Conservation (phyloP, 2,888 invertebrate species). For the Proisotoma minuta region DNA sequence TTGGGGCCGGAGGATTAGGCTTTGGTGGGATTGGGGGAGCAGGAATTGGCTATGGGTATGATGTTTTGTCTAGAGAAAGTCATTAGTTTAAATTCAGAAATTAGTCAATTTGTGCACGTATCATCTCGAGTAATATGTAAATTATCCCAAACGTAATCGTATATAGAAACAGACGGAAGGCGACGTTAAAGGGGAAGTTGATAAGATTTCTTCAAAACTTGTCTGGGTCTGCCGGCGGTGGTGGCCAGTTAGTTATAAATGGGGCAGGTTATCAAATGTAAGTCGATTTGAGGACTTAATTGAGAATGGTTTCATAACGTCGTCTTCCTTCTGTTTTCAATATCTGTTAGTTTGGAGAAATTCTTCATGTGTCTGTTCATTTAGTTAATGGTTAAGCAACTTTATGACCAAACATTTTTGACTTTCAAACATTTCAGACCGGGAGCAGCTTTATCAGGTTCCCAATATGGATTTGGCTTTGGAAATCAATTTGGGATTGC, state of each 20-base stretch:
- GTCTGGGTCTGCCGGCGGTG: not conserved
- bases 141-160: too few species aligned
- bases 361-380: not conserved
- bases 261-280: not conserved
- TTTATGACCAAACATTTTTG: not conserved
- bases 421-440: not conserved
- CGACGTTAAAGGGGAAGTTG: slow-evolving; percentile 1
- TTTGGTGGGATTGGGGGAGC: slow-evolving; percentile 8
- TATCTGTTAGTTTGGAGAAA: not conserved
- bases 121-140: too few species aligned
- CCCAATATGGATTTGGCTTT: slow-evolving; percentile 13
- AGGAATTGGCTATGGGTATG: not conserved
- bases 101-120: too few species aligned
- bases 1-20: slow-evolving; percentile 8
- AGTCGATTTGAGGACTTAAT: not conserved
- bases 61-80: not conserved
- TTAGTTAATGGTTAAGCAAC: not conserved
- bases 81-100: too few species aligned
- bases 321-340: slow-evolving; percentile 10
- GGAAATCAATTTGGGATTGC: slow-evolving; percentile 15
- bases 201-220: slow-evolving; percentile 6
- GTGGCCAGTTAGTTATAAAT: not conserved
- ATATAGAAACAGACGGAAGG: not conserved
- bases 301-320: not conserved
- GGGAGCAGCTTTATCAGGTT: not conserved